Percentiles rank a stretch among this genome's conserved stretches.
Conservation (phyloP, 2,797 vertebrate genomes). For the Sebastiscus tertius region DNA sequence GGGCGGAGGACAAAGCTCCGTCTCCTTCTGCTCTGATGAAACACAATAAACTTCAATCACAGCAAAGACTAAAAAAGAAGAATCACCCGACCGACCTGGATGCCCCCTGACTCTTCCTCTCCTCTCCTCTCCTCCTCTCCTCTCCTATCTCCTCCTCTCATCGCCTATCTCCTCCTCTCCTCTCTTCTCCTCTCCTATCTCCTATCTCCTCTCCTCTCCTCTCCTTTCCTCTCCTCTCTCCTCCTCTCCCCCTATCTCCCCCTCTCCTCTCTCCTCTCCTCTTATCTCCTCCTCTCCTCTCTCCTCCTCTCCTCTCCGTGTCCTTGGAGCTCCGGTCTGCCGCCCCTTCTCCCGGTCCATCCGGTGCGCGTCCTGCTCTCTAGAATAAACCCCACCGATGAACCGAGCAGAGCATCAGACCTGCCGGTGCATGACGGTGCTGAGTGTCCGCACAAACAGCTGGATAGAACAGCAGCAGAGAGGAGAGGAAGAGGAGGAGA, state of each 20-base stretch:
- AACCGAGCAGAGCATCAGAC: neutral
- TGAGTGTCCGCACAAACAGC: constrained; percentile 50
- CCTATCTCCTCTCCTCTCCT: too few relatives aligned
- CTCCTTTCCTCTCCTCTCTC: too few relatives aligned
- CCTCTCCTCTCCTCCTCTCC: too few relatives aligned
- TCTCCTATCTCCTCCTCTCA: too few relatives aligned
- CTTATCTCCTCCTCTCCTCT: too few relatives aligned
- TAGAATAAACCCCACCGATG: neutral
- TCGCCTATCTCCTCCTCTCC: too few relatives aligned
- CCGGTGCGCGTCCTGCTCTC: constrained; percentile 26
- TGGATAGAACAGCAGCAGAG: constrained; percentile 47
- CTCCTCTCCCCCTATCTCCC: too few relatives aligned
- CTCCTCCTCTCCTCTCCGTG: constrained; percentile 50
- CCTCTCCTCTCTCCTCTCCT: too few relatives aligned
- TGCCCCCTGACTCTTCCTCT: constrained; percentile 8
- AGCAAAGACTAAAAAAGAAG: neutral
- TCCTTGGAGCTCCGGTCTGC: constrained; percentile 65
- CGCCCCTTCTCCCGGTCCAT: constrained; percentile 20
- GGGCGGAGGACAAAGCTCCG: constrained; percentile 31
- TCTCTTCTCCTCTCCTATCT: too few relatives aligned
- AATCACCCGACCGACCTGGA: constrained; percentile 31
- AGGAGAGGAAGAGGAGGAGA: constrained; percentile 24
- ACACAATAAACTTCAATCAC: neutral
- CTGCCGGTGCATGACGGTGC: constrained; percentile 2
- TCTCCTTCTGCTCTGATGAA: neutral